Base-by-base conservation (phyloP, 2,888 invertebrate genomes). In the Coleophora deauratella region DNA sequence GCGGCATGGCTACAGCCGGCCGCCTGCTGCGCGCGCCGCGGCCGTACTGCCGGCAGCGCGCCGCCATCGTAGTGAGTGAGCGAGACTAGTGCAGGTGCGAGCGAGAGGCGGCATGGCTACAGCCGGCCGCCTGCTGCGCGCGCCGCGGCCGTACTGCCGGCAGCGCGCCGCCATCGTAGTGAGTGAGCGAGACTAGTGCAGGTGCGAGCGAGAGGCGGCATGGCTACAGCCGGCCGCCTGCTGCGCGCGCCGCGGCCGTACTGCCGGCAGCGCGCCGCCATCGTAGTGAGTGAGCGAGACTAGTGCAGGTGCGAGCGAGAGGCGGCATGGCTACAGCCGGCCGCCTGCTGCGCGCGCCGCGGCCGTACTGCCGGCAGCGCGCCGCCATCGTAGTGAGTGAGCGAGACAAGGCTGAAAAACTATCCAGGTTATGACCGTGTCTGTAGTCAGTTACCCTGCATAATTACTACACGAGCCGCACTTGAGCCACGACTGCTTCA, bases 1-100 rank as follows among this genome's bases (percentile, higher is more conserved):
- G 89, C 92, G 52, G 89, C 93, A 43, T 88, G 70, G 90, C 90
- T 45, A 87, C 97, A 3, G 75, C 79, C 40, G 68, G 70, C 0
- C 53, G 74, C 0, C 72, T 80, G 2, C 65, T 71, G 14, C 62
- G 66, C 42, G 62, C 68, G 30, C 58, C 64, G 38, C 55, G 53
- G 8, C 65, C 68, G 43, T 64, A 67, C 55, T 44, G 55, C 9
- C 30, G 43, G 3, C 61, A 67, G 54, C 37, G 76, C 1, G 58
- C 55, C 1, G 56, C 54, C 2, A 75, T 78, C 42, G 68, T 71
- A 35, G 75, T 73, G 40, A 60, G 68, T 57, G 12, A 14, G 34
- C 4, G 8, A 4, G 12, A 28, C 9, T 9, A 28, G n/a, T n/a
- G n/a, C n/a, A n/a, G n/a, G n/a, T n/a, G n/a, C n/a, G n/a, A n/a